A percentile compares a stretch with the other conserved stretches of the same genome.
Evolutionary conservation across 92 coral and sea anemone species (phyloP).

Genomic region (Actinernus sp.): DNA sequence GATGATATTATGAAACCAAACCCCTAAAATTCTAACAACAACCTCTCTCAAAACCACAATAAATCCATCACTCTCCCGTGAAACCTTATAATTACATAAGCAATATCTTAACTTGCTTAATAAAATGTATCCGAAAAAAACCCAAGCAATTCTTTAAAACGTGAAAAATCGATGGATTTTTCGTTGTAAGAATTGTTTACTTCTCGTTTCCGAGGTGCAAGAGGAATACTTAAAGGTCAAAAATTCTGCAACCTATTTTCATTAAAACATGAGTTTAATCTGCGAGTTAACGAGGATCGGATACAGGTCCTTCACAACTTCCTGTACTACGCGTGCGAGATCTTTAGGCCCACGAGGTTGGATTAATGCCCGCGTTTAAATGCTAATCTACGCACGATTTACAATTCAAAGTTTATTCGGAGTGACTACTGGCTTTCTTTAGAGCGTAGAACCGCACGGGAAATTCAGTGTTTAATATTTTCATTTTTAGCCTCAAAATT

Average conservation of each 20-base stretch:
- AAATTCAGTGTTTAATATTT: constrained; percentile 38
- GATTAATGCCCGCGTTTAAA: not conserved
- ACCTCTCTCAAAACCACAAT: not conserved
- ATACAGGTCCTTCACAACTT: constrained; percentile 41
- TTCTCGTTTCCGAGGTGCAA: too few species aligned
- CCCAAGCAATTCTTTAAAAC: too few species aligned
- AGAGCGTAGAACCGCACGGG: constrained; percentile 1
- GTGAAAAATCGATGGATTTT: too few species aligned
- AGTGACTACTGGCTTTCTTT: not conserved
- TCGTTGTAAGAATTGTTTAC: too few species aligned
- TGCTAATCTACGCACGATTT: not conserved
- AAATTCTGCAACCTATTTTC: constrained; percentile 10
- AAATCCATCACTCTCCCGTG: not conserved
- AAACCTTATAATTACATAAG: not conserved
- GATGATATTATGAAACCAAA: constrained; percentile 8
- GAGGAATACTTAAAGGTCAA: constrained; percentile 40
- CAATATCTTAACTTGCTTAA: too few species aligned
- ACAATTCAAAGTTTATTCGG: not conserved
- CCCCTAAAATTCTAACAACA: constrained; percentile 1
- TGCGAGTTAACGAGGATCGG: constrained; percentile 82
- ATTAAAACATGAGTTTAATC: constrained; percentile 26
- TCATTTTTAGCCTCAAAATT: constrained; percentile 41
- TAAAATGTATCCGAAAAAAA: too few species aligned
- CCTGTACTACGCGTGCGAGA: constrained; percentile 55
- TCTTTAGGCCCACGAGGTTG: not conserved